These are phyloP conservation scores for Apamea sordens DNA, from an alignment of 2,888 invertebrate species.

Conservation along the genomic window DNA sequence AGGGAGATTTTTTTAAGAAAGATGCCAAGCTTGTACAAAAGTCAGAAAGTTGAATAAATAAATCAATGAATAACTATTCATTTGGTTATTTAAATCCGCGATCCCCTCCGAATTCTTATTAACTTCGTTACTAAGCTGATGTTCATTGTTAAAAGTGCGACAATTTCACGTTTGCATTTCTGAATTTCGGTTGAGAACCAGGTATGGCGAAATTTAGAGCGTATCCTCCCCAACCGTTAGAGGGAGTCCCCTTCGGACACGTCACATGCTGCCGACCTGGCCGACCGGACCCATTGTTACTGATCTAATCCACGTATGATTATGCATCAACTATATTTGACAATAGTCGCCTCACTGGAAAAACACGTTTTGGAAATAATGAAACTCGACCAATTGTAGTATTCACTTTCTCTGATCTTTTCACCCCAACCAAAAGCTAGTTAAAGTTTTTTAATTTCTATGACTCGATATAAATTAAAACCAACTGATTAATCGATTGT, in stretches of 20 bases:
- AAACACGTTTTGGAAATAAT: constrained; percentile 85
- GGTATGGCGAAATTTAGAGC: constrained; percentile 70
- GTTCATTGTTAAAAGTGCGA: constrained; percentile 66
- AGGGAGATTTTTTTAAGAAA: constrained; percentile 19
- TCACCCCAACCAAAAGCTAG: constrained; percentile 74
- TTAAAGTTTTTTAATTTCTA: constrained; percentile 75
- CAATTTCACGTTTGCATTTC: constrained; percentile 67
- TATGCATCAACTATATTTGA: constrained; percentile 81
- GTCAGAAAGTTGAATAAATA: constrained; percentile 48
- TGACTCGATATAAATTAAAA: constrained; percentile 75
- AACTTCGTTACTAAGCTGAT: constrained; percentile 61
- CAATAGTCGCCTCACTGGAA: constrained; percentile 80
- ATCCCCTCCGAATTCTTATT: constrained; percentile 56
- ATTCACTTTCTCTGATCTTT: constrained; percentile 83
- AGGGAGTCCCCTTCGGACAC: constrained; percentile 80
- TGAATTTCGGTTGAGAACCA: constrained; percentile 52
- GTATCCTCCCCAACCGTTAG: constrained; percentile 73
- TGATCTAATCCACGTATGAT: constrained; percentile 84
- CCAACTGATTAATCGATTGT: constrained; percentile 79
- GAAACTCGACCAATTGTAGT: constrained; percentile 79
- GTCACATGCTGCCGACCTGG: constrained; percentile 83
- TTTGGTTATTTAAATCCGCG: constrained; percentile 49
- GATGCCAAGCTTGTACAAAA: constrained; percentile 36
- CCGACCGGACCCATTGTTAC: constrained; percentile 79
- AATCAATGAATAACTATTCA: constrained; percentile 42